These are phyloP conservation scores for Drosophila nigromelanica DNA, from an alignment of 1,140 invertebrate species.

Conservation along the genomic window DNA sequence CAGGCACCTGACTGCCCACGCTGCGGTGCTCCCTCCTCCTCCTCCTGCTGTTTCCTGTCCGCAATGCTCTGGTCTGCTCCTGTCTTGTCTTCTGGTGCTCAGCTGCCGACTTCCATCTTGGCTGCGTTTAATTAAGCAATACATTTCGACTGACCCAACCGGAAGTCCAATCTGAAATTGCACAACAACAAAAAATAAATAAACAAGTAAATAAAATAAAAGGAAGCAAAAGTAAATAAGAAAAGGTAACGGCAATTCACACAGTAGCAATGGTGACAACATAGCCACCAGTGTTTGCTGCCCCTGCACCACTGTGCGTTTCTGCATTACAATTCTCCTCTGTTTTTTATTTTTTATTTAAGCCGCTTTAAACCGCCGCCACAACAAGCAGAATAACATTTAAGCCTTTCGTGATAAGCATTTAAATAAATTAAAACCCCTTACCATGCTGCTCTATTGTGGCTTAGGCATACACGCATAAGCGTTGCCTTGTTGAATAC, in stretches of 20 bases:
- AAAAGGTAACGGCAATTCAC: background rate
- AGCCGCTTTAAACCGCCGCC: constrained; percentile 78
- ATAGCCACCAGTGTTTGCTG: background rate
- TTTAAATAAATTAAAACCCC: constrained; percentile 80
- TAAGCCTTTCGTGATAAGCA: constrained; percentile 82
- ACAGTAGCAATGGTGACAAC: background rate
- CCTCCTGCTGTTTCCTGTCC: constrained; percentile 24
- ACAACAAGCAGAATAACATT: constrained; percentile 78
- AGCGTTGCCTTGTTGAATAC: background rate
- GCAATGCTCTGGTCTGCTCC: constrained; percentile 8
- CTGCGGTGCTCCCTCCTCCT: too few species aligned
- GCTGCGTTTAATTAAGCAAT: constrained; percentile 68
- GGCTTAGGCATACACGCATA: constrained; percentile 35
- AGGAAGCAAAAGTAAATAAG: background rate
- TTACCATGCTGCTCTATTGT: constrained; percentile 26
- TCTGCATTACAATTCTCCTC: constrained; percentile 12
- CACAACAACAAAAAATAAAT: constrained; percentile 6
- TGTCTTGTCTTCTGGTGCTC: constrained; percentile 43
- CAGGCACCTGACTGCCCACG: background rate
- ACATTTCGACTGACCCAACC: constrained; percentile 26
- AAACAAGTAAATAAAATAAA: background rate
- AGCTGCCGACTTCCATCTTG: constrained; percentile 11
- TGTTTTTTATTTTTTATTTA: constrained; percentile 46
- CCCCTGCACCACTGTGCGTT: constrained; percentile 31
- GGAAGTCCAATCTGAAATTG: constrained; percentile 16